phyloP scores from a whole-genome alignment of 2,888 invertebrate genomes.

The Dynastes hyllus region DNA sequence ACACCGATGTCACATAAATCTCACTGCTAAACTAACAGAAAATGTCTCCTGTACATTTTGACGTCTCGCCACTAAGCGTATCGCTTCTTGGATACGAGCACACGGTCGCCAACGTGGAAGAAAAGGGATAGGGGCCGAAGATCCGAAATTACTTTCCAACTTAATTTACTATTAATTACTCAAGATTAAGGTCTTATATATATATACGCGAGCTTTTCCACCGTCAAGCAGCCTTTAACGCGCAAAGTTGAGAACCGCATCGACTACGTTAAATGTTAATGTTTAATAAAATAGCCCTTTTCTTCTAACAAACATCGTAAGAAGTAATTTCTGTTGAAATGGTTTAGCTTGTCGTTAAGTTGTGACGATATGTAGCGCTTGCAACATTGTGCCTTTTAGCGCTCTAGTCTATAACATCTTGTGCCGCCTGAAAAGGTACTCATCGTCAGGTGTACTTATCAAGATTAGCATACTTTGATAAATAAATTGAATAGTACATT shows the following conservation, averaged over 20 bases:
- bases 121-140: background rate
- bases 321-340: background rate
- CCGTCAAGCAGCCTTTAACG: conserved; percentile 3
- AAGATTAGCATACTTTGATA: too few relatives aligned
- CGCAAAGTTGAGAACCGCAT: conserved; percentile 19
- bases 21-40: conserved; percentile 31
- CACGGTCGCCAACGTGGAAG: background rate
- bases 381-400: too few relatives aligned
- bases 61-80: conserved; percentile 14
- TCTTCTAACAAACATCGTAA: background rate
- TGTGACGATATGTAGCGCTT: too few relatives aligned
- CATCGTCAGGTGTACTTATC: too few relatives aligned
- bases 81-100: conserved; percentile 25
- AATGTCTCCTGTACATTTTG: conserved; percentile 37
- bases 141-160: conserved; percentile 47
- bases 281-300: conserved; percentile 5
- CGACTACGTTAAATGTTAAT: conserved; percentile 22
- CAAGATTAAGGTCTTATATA: background rate
- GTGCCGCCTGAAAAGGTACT: too few relatives aligned
- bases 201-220: background rate
- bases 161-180: conserved; percentile 44
- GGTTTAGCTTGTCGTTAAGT: too few relatives aligned
- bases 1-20: conserved; percentile 34
- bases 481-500: too few relatives aligned
- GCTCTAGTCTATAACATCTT: too few relatives aligned